Base-by-base conservation (phyloP, 2,797 vertebrate species). In the Aeoliscus strigatus region DNA sequence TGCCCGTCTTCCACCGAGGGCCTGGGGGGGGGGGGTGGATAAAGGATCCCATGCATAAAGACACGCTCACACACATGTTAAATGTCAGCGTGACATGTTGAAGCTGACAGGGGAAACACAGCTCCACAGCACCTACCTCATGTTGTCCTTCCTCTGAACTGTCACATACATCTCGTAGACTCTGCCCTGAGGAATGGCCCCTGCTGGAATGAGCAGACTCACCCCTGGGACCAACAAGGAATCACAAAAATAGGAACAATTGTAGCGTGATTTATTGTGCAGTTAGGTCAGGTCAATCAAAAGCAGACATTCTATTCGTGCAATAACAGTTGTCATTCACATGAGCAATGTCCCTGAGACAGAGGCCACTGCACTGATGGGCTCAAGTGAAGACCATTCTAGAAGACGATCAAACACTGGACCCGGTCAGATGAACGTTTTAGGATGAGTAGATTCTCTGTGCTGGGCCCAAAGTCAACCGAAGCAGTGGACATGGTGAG, bases 131-230 rank as follows among this genome's bases (percentile, higher is more conserved):
- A 35, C 60, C 77, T 93, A 97, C 95, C 95, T 98, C 92, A 97
- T 90, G 79, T 81, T 93, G 75, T 98, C 96, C 80, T 93, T 98
- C 87, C 95, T 93, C 86, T 98, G 94, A 61, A 98, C 93, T 9
- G 94, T 98, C 90, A 98, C 90, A 57, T 95, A 97, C 94, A 98
- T 97, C 86, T 98, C 96, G 50, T 97, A 98, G 60, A 94, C 93
- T 82, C 95, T 89, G 55, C 96, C 96, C 85, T 97, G 96, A 74
- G 96, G 96, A 83, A 98, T 78, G 0, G 94, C 93, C 54, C 96
- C 95, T 0, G 95, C 93, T 58, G 96, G 96, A 81, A 98, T 92
- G 73, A 98, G 87, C 85, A 98, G 86, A 80, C 96, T 97, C 52
- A 98, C 92, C 73, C 96, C 94, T 98, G 86, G 74, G 41, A 58